Evolutionary conservation across 2,888 invertebrate species (phyloP), one percentile per base, ranked within the genome.

Genomic region (Cistogaster globosa): DNA sequence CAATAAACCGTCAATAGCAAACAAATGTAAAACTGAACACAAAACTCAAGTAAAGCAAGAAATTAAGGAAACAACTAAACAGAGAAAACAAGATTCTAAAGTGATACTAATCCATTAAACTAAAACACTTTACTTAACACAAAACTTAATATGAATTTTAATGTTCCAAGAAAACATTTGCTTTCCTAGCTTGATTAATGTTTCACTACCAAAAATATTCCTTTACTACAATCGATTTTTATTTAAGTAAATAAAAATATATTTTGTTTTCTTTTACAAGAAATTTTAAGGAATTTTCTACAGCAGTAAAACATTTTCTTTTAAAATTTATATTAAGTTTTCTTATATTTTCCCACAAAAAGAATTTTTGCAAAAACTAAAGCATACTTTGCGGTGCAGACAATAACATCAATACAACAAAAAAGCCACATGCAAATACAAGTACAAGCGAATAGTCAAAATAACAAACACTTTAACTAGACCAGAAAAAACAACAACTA

Each of bases 11-110:
- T 36, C 84, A 84, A 86, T 75, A 81, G 74, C 72, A 68, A 65
- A 87, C 86, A 89, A 89, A 89, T 88, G 87, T 89, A 89, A 60
- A 60, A 68, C 32, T n/a, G n/a, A 51, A 60, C 89, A 88, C 87
- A 14, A 88, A 53, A 60, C 67, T 38, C 1, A 36, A 51, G 32
- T 20, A 18, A 57, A 62, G 77, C 89, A 18, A 18, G 2, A 53
- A 18, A 20, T 87, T 88, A 88, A 89, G 88, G 86, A 90, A 89
- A 88, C 6, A 32, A 32, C 32, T 32, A 5, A 88, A 89, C 87
- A 88, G 88, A 86, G 88, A 58, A 32, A 57, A 38, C 14, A 16
- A 45, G 4, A 22, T 32, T 32, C 32, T 32, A 8, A 32, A 5
- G 5, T 22, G 18, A 48, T 4, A 26, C 5, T 5, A n/a, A 26